phyloP scores from a whole-genome alignment of 2,113 vertebrate genomes.

The Pongo pygmaeus region DNA sequence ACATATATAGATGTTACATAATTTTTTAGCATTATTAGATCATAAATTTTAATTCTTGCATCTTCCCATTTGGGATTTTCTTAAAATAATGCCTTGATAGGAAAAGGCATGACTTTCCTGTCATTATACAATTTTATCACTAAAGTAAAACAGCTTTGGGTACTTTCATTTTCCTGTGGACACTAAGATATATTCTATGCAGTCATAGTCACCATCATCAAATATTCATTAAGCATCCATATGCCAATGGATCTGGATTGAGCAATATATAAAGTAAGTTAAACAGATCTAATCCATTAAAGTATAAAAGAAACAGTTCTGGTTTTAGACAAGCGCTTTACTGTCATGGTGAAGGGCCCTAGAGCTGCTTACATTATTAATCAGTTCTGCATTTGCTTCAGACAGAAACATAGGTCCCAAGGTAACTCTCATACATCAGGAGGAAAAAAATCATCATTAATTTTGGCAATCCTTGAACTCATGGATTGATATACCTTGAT shows the following conservation, averaged over 20 bases:
- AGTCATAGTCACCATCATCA: neutral
- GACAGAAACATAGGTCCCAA: neutral
- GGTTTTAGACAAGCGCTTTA: slow-evolving; percentile 3
- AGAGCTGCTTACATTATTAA: slow-evolving; percentile 53
- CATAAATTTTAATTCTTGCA: neutral
- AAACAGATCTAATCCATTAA: slow-evolving; percentile 55
- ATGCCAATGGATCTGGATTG: neutral
- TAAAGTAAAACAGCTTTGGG: neutral
- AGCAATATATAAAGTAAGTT: slow-evolving; percentile 30
- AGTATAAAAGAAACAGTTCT: slow-evolving; percentile 42
- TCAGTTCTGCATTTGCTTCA: slow-evolving; percentile 48
- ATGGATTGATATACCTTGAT: neutral
- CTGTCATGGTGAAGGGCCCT: neutral
- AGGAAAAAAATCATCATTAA: neutral
- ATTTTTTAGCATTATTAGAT: neutral
- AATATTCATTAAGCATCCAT: slow-evolving; percentile 13
- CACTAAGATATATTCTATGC: neutral
- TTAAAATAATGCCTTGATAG: neutral
- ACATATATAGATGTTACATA: neutral
- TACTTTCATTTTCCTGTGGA: neutral
- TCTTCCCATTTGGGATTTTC: neutral
- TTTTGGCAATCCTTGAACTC: slow-evolving; percentile 26
- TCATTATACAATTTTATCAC: neutral
- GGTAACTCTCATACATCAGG: slow-evolving; percentile 3
- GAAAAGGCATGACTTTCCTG: neutral